phyloP scores from a whole-genome alignment of 2,797 vertebrate genomes.

The Trachops cirrhosus region DNA sequence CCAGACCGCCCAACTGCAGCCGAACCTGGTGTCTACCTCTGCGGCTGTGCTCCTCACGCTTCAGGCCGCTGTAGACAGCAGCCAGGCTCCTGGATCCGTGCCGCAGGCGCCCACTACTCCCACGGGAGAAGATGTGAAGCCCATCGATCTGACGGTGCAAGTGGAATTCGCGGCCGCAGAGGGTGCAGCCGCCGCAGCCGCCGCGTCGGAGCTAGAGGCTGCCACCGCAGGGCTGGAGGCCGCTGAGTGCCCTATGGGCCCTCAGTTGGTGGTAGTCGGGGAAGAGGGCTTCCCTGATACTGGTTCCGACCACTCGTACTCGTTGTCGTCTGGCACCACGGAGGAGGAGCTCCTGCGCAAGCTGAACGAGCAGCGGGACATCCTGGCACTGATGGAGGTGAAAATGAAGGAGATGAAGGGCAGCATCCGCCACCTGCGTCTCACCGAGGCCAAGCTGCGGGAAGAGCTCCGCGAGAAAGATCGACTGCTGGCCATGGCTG shows the following conservation, averaged over 20 bases:
- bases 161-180: conserved; percentile 80
- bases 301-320: conserved; percentile 93
- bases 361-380: conserved; percentile 97
- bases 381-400: conserved; percentile 97
- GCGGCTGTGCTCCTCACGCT: conserved; percentile 78
- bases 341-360: conserved; percentile 95
- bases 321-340: conserved; percentile 94
- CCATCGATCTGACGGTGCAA: conserved; percentile 89
- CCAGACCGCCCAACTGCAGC: conserved; percentile 66
- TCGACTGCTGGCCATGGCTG: conserved; percentile 85
- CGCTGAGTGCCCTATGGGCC: conserved; percentile 66
- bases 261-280: conserved; percentile 78
- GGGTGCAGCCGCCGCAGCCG: conserved; percentile 70
- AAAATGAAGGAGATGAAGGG: conserved; percentile 99
- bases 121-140: conserved; percentile 85
- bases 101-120: conserved; percentile 52
- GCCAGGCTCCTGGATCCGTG: conserved; percentile 55
- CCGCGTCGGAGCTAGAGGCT: conserved; percentile 77
- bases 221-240: conserved; percentile 70
- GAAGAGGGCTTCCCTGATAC: conserved; percentile 80
- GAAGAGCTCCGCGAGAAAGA: conserved; percentile 96
- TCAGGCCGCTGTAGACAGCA: conserved; percentile 72
- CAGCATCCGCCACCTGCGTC: conserved; percentile 93
- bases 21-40: conserved; percentile 70
- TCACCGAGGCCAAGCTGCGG: conserved; percentile 92